These are phyloP conservation scores for Habropoda laboriosa DNA, from an alignment of 1,140 invertebrate genomes.

Conservation along the genomic window DNA sequence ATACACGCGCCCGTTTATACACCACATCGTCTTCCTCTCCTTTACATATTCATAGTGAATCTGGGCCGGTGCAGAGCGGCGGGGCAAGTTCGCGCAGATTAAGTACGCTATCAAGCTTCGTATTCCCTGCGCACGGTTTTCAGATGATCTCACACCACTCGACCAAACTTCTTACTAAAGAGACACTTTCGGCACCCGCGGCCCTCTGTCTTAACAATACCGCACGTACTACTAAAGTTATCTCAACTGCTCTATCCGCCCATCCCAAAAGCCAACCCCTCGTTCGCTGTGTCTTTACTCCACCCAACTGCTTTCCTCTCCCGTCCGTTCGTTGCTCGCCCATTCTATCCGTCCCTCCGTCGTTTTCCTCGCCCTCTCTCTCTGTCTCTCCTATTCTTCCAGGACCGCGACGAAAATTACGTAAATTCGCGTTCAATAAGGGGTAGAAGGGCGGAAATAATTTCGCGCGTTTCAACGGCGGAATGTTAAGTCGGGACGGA, in stretches of 20 bases:
- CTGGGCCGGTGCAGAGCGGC: background rate
- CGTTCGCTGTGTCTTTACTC: background rate
- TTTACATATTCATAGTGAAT: conserved; percentile 43
- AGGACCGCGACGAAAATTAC: conserved; percentile 9
- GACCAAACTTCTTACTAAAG: conserved; percentile 41
- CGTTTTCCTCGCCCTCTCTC: background rate
- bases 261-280: background rate
- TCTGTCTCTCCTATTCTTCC: background rate
- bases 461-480: conserved; percentile 39
- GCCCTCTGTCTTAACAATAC: conserved; percentile 35
- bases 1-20: no score
- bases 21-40: background rate
- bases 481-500: conserved; percentile 60
- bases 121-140: conserved; percentile 27
- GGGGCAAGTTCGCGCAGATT: conserved; percentile 37
- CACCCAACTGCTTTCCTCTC: no score
- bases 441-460: conserved; percentile 57
- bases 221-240: conserved; percentile 46
- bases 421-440: conserved; percentile 46
- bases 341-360: background rate
- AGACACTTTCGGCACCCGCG: conserved; percentile 37
- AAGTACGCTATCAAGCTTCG: conserved; percentile 36
- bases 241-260: conserved; percentile 16
- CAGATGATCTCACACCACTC: conserved; percentile 35
- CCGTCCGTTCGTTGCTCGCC: background rate